Evolutionary conservation across 2,113 vertebrate genomes (phyloP), one percentile per base, ranked within the genome.

Genomic region (Tachuris rubrigastra): DNA sequence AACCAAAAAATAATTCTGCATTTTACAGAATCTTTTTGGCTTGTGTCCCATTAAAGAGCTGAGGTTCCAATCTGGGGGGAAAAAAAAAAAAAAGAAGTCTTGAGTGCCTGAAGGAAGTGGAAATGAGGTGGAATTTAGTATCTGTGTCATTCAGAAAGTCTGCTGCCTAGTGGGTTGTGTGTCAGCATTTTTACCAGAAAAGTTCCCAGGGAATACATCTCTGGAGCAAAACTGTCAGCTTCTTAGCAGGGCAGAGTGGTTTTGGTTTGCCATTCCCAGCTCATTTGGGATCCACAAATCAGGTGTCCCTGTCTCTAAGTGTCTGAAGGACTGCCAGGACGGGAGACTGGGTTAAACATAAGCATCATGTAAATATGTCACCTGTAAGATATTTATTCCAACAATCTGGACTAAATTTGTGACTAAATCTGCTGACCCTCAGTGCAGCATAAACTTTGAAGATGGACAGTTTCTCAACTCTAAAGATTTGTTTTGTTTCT

Each of bases 71-170:
- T 33, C 31, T 87, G 35, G 19, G 30, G 50, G 9, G 10, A 50
- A 84, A 42, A 46, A 39, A 21, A 47, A 21, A 47, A 47, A 21
- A 21, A 47, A 47, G 11, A 47, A 27, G 19, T 15, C 18, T 78
- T 55, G 21, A 72, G 27, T 95, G 89, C 95, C 91, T 92, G 80
- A 90, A 92, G 91, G 91, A 91, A 85, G 56, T 76, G 73, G 82
- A 89, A 93, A 44, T 35, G 47, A 76, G 79, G 16, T 88, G 68
- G 73, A 85, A 91, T 89, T 92, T 84, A 47, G 47, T 87, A 47
- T 84, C 90, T 91, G 44, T 96, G 88, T 95, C 80, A 91, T 95
- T 85, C 87, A 81, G 59, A 85, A 79, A 86, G 73, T 84, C 88
- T 92, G 72, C 71, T 90, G 88, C 71, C 59, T 81, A 30, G 72